phyloP scores from a whole-genome alignment of 2,113 vertebrate genomes.

The Stegostoma tigrinum region DNA sequence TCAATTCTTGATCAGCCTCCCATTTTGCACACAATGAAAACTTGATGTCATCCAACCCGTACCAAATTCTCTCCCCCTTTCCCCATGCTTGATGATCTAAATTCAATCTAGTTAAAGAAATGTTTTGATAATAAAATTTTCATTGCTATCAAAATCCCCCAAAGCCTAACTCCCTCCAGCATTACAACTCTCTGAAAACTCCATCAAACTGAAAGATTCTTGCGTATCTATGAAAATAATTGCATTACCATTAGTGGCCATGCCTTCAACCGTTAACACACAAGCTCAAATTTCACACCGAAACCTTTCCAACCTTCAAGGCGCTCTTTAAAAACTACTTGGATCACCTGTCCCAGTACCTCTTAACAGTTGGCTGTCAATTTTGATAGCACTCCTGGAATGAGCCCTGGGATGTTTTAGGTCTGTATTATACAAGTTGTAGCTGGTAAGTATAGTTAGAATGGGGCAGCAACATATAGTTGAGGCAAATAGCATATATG shows the following conservation, averaged over 20 bases:
- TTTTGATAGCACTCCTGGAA: background rate
- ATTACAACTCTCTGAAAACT: background rate
- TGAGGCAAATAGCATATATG: background rate
- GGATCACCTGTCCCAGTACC: background rate
- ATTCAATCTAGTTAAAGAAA: too few species aligned
- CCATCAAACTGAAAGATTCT: background rate
- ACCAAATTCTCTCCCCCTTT: too few species aligned
- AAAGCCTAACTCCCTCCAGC: background rate
- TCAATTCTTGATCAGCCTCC: too few species aligned
- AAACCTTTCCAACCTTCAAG: background rate
- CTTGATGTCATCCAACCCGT: too few species aligned
- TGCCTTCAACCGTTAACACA: background rate
- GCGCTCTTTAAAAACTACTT: background rate
- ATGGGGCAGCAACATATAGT: background rate
- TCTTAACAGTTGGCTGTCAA: background rate
- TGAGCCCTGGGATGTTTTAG: background rate
- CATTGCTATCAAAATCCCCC: too few species aligned
- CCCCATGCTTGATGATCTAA: too few species aligned
- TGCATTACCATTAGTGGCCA: background rate
- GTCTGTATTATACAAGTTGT: background rate
- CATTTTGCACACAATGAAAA: too few species aligned
- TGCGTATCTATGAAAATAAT: background rate
- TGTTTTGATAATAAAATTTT: too few species aligned
- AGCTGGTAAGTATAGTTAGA: background rate
- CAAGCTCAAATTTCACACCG: background rate